Evolutionary conservation across 2,888 invertebrate species (phyloP), one percentile per base, ranked within the genome.

Genomic region (Matsumyia berberina): DNA sequence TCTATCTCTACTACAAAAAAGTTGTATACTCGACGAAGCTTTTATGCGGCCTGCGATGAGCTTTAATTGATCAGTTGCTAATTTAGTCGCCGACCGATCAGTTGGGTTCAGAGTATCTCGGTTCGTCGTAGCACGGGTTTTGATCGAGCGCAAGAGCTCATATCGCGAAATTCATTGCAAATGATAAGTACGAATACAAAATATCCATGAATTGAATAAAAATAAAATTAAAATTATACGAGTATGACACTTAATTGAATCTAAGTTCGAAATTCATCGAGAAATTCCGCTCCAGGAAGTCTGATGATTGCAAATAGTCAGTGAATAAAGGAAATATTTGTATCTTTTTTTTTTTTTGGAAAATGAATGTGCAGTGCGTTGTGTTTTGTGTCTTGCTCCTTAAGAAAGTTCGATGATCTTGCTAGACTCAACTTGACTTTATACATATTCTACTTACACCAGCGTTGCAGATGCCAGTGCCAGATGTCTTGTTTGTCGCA

Each of bases 31-130:
- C 19, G 35, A 33, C 42, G 53, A 76, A 85, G 85, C 85, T 85
- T 85, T 79, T 70, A 51, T 85, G 80, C 74, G 79, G 58, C 70
- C 44, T 31, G 44, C 74, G 46, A 31, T 46, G 80, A 85, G 85
- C 85, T 85, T 80, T 85, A 62, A 85, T 85, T 57, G 74, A 85
- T 85, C 85, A 85, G 85, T 85, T 80, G 85, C 85, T 85, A 85
- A 85, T 85, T 85, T 80, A 85, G 85, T 85, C 79, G 85, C 80
- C 80, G 67, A 79, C 69, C 53, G 85, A 74, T 80, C 85, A 80
- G 85, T 85, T 85, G 64, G 60, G 69, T 85, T 51, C 49, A 46
- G 53, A 69, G 53, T 79, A 60, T 37, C 85, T 79, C 85, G 73
- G 85, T 67, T 35, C 73, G 53, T 62, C 83, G 69, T 57, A 58